Percentiles rank a stretch among this genome's conserved stretches.
Evolutionary conservation across 2,797 vertebrate species (phyloP).

Genomic region (Sandelia bainsii): DNA sequence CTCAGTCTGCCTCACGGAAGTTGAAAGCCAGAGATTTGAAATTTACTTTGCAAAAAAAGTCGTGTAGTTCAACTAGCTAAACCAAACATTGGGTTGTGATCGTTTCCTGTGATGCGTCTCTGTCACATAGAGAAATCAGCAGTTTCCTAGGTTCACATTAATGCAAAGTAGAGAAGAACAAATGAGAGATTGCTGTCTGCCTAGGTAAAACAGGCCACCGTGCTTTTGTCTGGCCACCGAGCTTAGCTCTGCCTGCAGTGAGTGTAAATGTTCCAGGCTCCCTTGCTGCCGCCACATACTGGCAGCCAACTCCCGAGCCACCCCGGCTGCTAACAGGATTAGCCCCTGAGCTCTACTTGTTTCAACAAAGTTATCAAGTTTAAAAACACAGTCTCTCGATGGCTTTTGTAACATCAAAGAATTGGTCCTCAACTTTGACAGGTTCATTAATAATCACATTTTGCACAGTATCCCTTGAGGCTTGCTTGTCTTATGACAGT

Average conservation of each 20-base stretch:
- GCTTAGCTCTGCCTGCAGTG: slow-evolving; percentile 63
- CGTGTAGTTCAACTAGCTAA: slow-evolving; percentile 38
- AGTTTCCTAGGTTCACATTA: slow-evolving; percentile 31
- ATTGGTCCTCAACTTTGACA: slow-evolving; percentile 56
- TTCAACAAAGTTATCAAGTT: slow-evolving; percentile 71
- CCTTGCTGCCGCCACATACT: slow-evolving; percentile 51
- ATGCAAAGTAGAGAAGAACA: slow-evolving; percentile 45
- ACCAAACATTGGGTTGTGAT: slow-evolving; percentile 57
- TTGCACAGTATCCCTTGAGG: slow-evolving; percentile 16
- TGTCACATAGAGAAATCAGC: slow-evolving; percentile 31
- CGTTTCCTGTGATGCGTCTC: slow-evolving; percentile 14
- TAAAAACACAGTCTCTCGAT: slow-evolving; percentile 58
- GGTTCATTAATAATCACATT: slow-evolving; percentile 64
- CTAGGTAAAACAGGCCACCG: slow-evolving; percentile 41
- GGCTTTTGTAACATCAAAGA: slow-evolving; percentile 58
- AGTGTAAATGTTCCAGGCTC: slow-evolving; percentile 64
- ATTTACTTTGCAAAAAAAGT: slow-evolving; percentile 45
- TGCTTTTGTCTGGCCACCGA: slow-evolving; percentile 31
- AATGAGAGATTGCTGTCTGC: slow-evolving; percentile 36
- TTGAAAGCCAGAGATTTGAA: slow-evolving; percentile 44
- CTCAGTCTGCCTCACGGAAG: slow-evolving; percentile 44
- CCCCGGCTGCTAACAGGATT: slow-evolving; percentile 69
- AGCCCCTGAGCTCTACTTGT: slow-evolving; percentile 65
- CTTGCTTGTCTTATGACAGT: slow-evolving; percentile 12
- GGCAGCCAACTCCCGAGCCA: slow-evolving; percentile 57